Conservation (phyloP, 2,888 invertebrate genomes). For the Teinopalpus imperialis region DNA sequence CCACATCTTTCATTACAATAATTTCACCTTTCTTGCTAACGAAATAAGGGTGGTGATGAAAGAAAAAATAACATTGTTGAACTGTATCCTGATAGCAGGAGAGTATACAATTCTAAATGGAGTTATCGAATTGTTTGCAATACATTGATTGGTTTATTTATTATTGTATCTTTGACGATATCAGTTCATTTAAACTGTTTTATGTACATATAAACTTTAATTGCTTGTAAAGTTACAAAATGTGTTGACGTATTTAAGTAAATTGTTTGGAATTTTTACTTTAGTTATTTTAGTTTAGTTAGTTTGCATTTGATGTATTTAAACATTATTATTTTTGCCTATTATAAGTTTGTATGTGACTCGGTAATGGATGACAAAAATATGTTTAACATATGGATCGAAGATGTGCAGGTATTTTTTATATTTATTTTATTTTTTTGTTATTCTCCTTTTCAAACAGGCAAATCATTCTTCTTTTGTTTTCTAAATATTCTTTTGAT, state of each 20-base stretch:
- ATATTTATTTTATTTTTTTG: neutral
- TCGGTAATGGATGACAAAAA: conserved; percentile 8
- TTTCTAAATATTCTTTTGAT: too few relatives aligned
- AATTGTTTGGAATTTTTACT: neutral
- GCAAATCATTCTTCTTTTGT: too few relatives aligned
- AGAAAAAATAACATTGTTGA: conserved; percentile 32
- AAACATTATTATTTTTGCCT: neutral
- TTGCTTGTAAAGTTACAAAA: neutral
- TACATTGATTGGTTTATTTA: conserved; percentile 39
- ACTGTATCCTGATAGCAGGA: conserved; percentile 34
- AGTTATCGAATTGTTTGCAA: conserved; percentile 19
- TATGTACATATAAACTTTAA: neutral
- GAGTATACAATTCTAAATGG: conserved; percentile 28
- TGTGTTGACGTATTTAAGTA: neutral
- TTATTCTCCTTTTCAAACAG: too few relatives aligned
- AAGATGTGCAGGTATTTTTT: conserved; percentile 6
- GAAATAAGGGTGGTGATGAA: conserved; percentile 26
- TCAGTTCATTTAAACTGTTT: neutral
- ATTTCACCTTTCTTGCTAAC: conserved; percentile 28
- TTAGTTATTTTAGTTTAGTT: too few relatives aligned
- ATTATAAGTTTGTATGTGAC: neutral
- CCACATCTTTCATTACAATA: conserved; percentile 7
- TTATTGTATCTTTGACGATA: neutral
- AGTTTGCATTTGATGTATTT: too few relatives aligned
- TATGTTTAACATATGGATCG: neutral